Evolutionary conservation across 2,888 invertebrate genomes (phyloP).

Genomic region (Tenodera sinensis): DNA sequence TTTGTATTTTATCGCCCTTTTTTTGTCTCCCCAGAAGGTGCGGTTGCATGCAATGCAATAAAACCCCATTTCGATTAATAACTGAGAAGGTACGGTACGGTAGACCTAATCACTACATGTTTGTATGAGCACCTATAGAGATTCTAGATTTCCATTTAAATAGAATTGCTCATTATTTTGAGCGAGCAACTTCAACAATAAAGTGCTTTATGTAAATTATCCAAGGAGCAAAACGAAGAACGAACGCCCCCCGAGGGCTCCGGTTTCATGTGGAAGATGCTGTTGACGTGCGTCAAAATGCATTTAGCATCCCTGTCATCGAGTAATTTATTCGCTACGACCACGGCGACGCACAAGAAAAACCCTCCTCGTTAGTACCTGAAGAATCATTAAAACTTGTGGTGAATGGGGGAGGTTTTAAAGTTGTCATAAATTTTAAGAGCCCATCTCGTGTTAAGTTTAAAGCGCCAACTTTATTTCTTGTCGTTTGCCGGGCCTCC

Average conservation of each 20-base stretch:
- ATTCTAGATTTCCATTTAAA: not conserved
- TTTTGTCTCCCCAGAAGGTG: not conserved
- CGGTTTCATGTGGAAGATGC: not conserved
- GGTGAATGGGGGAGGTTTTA: not conserved
- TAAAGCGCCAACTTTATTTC: not conserved
- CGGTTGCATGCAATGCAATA: not conserved
- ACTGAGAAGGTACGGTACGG: not conserved
- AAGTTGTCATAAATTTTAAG: slow-evolving; percentile 9
- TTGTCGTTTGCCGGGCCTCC: not conserved
- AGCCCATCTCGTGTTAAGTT: slow-evolving; percentile 1
- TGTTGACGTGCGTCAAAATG: slow-evolving; percentile 8
- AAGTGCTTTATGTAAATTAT: not conserved
- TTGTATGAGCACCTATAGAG: not conserved
- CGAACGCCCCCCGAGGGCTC: not conserved
- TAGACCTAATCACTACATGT: not conserved
- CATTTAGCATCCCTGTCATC: slow-evolving; percentile 12
- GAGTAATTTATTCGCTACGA: not conserved
- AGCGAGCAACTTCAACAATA: not conserved
- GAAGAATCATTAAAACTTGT: slow-evolving; percentile 6
- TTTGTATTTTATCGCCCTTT: not conserved
- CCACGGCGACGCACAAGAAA: not conserved
- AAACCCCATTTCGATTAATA: not conserved
- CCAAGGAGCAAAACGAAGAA: not conserved
- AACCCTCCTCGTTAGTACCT: not conserved
- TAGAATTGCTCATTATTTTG: not conserved